A percentile compares a stretch with the other conserved stretches of the same genome.
Evolutionary conservation across 1,140 invertebrate species (phyloP).

Genomic region (Aphidius ervi): DNA sequence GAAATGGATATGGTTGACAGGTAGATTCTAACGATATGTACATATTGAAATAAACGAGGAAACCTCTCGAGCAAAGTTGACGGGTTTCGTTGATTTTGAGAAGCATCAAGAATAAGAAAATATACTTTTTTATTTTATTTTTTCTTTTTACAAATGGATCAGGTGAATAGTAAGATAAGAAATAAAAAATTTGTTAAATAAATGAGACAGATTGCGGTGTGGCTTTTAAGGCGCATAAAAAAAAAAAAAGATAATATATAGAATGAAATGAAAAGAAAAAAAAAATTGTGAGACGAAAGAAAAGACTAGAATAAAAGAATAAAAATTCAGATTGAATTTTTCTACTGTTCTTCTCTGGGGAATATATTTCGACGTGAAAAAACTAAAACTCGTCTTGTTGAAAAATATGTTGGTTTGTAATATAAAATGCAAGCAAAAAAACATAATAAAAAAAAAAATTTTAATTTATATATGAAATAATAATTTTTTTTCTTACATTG

Average conservation of each 20-base stretch:
- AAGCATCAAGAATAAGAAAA: conserved; percentile 27
- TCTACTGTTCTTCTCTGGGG: conserved; percentile 16
- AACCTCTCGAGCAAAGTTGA: neutral
- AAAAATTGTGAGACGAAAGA: conserved; percentile 18
- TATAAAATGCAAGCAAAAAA: neutral
- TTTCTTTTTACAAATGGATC: neutral
- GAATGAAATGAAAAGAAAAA: conserved; percentile 25
- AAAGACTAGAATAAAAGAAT: conserved; percentile 20
- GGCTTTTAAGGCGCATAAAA: neutral
- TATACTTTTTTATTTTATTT: conserved; percentile 15
- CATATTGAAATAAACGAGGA: conserved; percentile 14
- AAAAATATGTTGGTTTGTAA: conserved; percentile 7
- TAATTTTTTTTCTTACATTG: no score
- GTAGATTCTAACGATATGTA: conserved; percentile 38
- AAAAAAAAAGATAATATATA: neutral
- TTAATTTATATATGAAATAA: neutral
- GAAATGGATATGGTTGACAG: no score
- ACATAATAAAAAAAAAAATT: conserved; percentile 2
- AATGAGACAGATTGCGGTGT: conserved; percentile 10
- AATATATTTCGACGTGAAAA: conserved; percentile 20
- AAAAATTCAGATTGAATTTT: conserved; percentile 34
- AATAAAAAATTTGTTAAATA: neutral
- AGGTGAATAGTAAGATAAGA: neutral
- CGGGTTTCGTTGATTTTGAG: conserved; percentile 7
- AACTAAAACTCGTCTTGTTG: conserved; percentile 16